Conservation (phyloP, 2,797 vertebrate species). For the Pseudocheirus occidentalis region DNA sequence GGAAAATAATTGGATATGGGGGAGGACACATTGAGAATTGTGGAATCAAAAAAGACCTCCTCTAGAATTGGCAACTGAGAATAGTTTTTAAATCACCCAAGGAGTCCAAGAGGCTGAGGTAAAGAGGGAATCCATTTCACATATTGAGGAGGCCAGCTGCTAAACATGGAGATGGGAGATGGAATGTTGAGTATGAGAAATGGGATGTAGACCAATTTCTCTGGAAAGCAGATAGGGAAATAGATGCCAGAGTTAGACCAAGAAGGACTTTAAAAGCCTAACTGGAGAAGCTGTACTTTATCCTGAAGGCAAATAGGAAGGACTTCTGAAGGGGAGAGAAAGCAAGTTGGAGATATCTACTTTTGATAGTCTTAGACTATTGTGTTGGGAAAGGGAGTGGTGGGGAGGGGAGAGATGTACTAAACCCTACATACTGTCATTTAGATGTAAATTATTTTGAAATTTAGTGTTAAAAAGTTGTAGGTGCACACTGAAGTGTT, state of each 20-base stretch:
- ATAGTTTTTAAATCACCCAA: background rate
- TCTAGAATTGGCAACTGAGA: background rate
- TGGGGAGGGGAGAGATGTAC: rapidly evolving
- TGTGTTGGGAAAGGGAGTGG: background rate
- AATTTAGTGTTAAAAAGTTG: background rate
- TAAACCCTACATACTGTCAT: background rate
- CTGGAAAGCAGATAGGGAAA: background rate
- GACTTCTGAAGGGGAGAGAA: background rate
- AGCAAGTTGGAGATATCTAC: background rate
- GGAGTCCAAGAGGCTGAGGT: background rate
- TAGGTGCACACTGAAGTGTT: background rate
- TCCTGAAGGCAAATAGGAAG: background rate
- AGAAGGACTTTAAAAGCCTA: background rate
- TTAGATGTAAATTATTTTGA: background rate
- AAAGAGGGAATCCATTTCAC: background rate
- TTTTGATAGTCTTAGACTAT: background rate
- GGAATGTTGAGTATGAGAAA: background rate
- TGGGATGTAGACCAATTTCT: background rate
- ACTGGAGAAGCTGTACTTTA: background rate
- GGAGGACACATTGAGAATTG: background rate
- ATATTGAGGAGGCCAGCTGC: background rate
- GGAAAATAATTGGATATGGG: background rate
- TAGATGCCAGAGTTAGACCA: background rate
- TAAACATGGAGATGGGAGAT: background rate
- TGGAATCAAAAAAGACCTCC: background rate